A percentile compares a stretch with the other conserved stretches of the same genome.
These are phyloP conservation scores for Atethmia centrago DNA, from an alignment of 2,888 invertebrate species.

Conservation along the genomic window DNA sequence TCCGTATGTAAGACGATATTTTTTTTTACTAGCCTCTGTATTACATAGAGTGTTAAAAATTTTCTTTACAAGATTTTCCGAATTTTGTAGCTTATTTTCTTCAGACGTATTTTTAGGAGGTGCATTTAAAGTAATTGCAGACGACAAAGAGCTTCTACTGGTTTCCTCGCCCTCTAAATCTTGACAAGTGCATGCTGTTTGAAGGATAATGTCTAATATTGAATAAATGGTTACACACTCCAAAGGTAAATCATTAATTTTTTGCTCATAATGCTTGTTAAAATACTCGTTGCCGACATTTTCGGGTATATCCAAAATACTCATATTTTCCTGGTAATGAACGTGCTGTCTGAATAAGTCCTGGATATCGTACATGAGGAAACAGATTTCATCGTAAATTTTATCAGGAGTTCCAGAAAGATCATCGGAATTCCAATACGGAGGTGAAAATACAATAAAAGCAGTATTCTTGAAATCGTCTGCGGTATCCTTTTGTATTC, in stretches of 20 bases:
- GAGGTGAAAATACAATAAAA: constrained; percentile 84
- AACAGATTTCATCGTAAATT: constrained; percentile 89
- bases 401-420: constrained; percentile 80
- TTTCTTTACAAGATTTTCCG: constrained; percentile 77
- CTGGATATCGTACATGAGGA: constrained; percentile 88
- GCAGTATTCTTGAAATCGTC: constrained; percentile 83
- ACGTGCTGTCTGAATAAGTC: constrained; percentile 87
- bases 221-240: constrained; percentile 83
- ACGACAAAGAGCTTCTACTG: constrained; percentile 71
- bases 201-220: constrained; percentile 80
- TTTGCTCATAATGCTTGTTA: constrained; percentile 70
- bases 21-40: constrained; percentile 75
- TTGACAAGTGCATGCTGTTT: constrained; percentile 72
- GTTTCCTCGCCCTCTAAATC: constrained; percentile 64
- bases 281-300: constrained; percentile 64
- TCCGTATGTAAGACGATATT: constrained; percentile 82
- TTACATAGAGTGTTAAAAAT: constrained; percentile 80
- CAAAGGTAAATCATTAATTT: constrained; percentile 77
- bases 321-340: constrained; percentile 87
- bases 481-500: constrained; percentile 76
- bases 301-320: constrained; percentile 78
- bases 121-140: constrained; percentile 67
- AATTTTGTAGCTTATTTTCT: constrained; percentile 72
- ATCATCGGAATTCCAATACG: constrained; percentile 78
- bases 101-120: constrained; percentile 54